A percentile compares a stretch with the other conserved stretches of the same genome.
phyloP scores from a whole-genome alignment of 1,140 invertebrate genomes.

The Proctacanthus coquilletti region DNA sequence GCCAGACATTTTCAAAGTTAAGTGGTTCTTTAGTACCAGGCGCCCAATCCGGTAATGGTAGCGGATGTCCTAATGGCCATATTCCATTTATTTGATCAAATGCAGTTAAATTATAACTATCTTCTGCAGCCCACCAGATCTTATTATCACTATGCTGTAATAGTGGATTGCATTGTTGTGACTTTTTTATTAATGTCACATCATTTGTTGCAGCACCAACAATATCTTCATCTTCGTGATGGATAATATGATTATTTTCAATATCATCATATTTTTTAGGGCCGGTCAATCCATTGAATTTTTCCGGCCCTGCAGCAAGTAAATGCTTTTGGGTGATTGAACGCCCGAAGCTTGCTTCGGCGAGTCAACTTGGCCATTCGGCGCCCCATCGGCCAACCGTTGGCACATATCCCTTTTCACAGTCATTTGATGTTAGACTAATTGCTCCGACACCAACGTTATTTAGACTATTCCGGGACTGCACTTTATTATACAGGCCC shows the following conservation, averaged over 20 bases:
- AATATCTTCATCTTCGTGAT: background rate
- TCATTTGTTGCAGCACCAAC: constrained; percentile 4
- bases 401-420: constrained; percentile 47
- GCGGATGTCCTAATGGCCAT: constrained; percentile 44
- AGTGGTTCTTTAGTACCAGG: constrained; percentile 31
- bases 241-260: background rate
- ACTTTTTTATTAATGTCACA: constrained; percentile 5
- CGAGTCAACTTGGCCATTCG: constrained; percentile 90
- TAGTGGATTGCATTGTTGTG: background rate
- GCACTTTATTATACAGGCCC: constrained; percentile 32
- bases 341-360: constrained; percentile 36
- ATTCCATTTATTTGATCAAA: constrained; percentile 33
- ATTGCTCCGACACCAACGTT: constrained; percentile 31
- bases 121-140: constrained; percentile 15
- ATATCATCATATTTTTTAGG: background rate
- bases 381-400: constrained; percentile 69
- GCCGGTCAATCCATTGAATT: constrained; percentile 8
- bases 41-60: constrained; percentile 53
- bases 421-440: constrained; percentile 28
- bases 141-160: constrained; percentile 2
- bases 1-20: constrained; percentile 35
- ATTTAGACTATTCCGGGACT: constrained; percentile 32
- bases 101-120: constrained; percentile 28
- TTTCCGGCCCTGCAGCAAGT: constrained; percentile 27
- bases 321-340: constrained; percentile 17